Percentiles rank a stretch among this genome's conserved stretches.
These are phyloP conservation scores for Notiomystis cincta DNA, from an alignment of 2,113 vertebrate genomes.

Conservation along the genomic window DNA sequence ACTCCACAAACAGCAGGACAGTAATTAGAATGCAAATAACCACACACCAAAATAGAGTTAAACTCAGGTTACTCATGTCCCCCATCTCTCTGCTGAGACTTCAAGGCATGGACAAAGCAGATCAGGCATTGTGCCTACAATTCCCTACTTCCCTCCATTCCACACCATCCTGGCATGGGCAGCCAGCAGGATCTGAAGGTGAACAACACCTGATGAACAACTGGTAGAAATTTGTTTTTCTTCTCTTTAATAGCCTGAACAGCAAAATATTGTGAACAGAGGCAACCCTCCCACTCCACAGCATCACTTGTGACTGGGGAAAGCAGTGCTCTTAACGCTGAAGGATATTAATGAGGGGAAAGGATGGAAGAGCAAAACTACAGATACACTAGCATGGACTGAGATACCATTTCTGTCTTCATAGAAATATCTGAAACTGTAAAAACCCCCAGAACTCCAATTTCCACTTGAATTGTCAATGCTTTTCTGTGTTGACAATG, in stretches of 20 bases:
- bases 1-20: not conserved
- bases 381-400: not conserved
- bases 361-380: not conserved
- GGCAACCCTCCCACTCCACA: not conserved
- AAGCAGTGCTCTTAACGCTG: not conserved
- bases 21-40: not conserved
- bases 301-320: fast-evolving
- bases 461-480: not conserved
- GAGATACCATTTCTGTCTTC: not conserved
- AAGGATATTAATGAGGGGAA: not conserved
- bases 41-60: not conserved
- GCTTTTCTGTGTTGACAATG: not conserved
- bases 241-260: not conserved
- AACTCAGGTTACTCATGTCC: not conserved
- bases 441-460: not conserved
- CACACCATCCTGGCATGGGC: not conserved
- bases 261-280: not conserved
- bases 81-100: not conserved
- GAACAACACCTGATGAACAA: not conserved
- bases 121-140: fast-evolving
- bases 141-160: not conserved
- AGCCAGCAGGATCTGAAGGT: not conserved
- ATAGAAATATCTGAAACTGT: not conserved
- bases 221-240: not conserved
- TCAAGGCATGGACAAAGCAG: not conserved